Conservation (phyloP, 2,797 vertebrate genomes). For the Scarus forsteni region DNA sequence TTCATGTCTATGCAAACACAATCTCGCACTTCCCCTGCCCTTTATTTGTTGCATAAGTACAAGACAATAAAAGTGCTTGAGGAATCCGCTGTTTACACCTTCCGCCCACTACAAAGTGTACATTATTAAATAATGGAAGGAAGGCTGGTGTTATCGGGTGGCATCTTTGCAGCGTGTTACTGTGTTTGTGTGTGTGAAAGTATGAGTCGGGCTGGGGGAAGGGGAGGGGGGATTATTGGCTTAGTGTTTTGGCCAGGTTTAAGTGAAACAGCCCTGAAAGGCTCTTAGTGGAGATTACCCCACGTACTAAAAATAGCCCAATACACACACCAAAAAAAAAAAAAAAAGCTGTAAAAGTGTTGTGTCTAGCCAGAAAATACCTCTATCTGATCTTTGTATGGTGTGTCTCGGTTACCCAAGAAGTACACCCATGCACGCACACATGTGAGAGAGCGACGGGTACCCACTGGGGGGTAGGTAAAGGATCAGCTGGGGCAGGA, state of each 20-base stretch:
- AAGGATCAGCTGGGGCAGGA: slow-evolving; percentile 78
- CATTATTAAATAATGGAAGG: slow-evolving; percentile 77
- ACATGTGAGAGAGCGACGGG: slow-evolving; percentile 61
- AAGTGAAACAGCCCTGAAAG: slow-evolving; percentile 92
- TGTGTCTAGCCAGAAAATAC: slow-evolving; percentile 75
- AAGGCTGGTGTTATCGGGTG: slow-evolving; percentile 47
- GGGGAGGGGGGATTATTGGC: slow-evolving; percentile 89
- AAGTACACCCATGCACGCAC: slow-evolving; percentile 31
- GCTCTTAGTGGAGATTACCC: slow-evolving; percentile 95
- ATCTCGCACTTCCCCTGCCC: slow-evolving; percentile 8
- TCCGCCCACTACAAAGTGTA: slow-evolving; percentile 41
- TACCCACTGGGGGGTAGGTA: slow-evolving; percentile 57
- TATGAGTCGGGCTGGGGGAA: slow-evolving; percentile 11
- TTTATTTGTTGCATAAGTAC: slow-evolving; percentile 17
- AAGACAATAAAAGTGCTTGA: slow-evolving; percentile 43
- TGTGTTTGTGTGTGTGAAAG: slow-evolving; percentile 18
- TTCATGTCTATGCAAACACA: slow-evolving; percentile 44
- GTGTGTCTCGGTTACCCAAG: slow-evolving; percentile 61
- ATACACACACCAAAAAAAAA: slow-evolving; percentile 26
- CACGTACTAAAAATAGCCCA: slow-evolving; percentile 93
- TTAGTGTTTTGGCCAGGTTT: slow-evolving; percentile 96
- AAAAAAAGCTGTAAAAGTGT: slow-evolving; percentile 64
- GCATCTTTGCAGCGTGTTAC: slow-evolving; percentile 56
- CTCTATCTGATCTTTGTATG: slow-evolving; percentile 66
- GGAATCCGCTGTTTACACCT: slow-evolving; percentile 54